phyloP scores from a whole-genome alignment of 2,888 invertebrate species.

The Hyposoter dolosus region DNA sequence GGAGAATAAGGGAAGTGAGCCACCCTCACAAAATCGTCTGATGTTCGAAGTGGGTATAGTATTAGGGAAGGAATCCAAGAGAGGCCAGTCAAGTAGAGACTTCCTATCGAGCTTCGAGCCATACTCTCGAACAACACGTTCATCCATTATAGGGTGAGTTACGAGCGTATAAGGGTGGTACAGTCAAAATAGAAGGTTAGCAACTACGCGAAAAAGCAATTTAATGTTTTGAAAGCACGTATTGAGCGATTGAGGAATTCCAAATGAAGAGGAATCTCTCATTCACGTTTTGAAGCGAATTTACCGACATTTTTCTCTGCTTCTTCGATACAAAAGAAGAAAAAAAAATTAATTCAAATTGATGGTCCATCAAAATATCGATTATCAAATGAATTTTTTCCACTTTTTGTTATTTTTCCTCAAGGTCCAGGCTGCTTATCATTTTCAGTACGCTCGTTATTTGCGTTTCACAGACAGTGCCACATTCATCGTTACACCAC shows the following conservation, averaged over 20 bases:
- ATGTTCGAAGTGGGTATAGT: conserved; percentile 65
- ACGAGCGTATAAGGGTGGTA: conserved; percentile 35
- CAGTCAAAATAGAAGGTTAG: conserved; percentile 43
- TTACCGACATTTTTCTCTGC: background rate
- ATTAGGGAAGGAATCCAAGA: conserved; percentile 36
- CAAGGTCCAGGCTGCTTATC: background rate
- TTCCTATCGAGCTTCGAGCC: conserved; percentile 44
- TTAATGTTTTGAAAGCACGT: conserved; percentile 1
- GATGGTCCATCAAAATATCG: background rate
- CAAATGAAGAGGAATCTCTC: background rate
- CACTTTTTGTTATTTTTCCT: background rate
- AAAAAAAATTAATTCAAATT: background rate
- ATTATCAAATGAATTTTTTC: background rate
- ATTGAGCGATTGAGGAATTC: background rate
- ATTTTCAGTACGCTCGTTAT: background rate
- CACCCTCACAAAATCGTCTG: conserved; percentile 44
- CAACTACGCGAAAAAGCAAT: conserved; percentile 4
- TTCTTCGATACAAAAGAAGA: background rate
- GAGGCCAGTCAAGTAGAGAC: conserved; percentile 37
- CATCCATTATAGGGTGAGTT: conserved; percentile 56
- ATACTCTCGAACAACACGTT: conserved; percentile 44
- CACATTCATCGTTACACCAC: background rate
- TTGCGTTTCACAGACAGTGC: background rate
- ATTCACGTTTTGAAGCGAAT: background rate
- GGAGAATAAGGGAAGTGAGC: conserved; percentile 32